Evolutionary conservation across 2,113 vertebrate genomes (phyloP), one percentile per base, ranked within the genome.

Genomic region (Phrynosoma blainvillii): DNA sequence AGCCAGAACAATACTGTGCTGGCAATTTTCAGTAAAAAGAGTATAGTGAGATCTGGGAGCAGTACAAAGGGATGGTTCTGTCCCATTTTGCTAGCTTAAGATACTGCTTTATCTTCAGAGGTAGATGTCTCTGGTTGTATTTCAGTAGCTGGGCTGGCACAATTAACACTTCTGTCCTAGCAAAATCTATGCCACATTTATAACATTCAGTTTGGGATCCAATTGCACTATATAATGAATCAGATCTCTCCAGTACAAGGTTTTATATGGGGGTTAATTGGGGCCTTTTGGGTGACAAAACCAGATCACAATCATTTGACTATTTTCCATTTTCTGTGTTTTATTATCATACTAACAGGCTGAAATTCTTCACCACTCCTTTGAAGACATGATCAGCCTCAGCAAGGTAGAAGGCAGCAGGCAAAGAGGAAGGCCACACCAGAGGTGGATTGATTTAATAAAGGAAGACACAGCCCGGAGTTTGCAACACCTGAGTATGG

Each of bases 161-260:
- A 20, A 75, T 42, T 4, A 70, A 32, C 62, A 79, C 20, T 10
- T 13, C 40, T 52, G 36, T 18, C 36, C 25, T 70, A 77, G 65
- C 75, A 66, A 32, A 77, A 16, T 71, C 30, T 59, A 52, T 36
- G 40, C 42, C 47, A 68, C 52, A 32, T 79, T 86, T 54, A 16
- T 10, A 77, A 77, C 20, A 30, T 59, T 32, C 18, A 84, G n/a
- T 52, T 73, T 21, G 78, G 42, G 13, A 12, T 87, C 36, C 52
- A 71, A n/a, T 27, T 80, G 77, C 85, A 59, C 52, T 42, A 56
- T 56, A 79, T 71, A 52, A 68, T 79, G 30, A 79, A 86, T 59
- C 85, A 71, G 42, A 40, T 86, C 42, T 79, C 40, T n/a, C 80
- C 18, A 71, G 30, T 30, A 71, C 68, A 71, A 71, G 27, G 30